phyloP scores from a whole-genome alignment of 2,888 invertebrate species.

The Lamellibrachia columna region DNA sequence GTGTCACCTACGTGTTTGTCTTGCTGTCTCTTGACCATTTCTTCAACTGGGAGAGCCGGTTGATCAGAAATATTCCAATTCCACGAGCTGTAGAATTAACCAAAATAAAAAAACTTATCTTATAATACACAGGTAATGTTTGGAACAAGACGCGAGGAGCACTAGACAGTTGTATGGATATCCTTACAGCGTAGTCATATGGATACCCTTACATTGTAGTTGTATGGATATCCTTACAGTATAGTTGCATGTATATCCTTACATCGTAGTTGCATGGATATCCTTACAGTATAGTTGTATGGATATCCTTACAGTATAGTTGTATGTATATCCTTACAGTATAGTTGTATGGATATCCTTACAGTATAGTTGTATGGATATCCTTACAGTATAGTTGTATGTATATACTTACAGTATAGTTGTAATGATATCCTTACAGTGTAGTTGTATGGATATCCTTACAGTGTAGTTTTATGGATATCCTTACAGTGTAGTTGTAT shows the following conservation, averaged over 20 bases:
- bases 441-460: not conserved
- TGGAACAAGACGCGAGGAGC: too few relatives aligned
- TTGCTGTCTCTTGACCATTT: constrained; percentile 67
- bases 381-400: not conserved
- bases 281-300: not conserved
- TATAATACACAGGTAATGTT: not conserved
- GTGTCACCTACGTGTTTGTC: constrained; percentile 57
- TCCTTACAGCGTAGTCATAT: not conserved
- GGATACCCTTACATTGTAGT: constrained; percentile 13
- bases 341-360: not conserved
- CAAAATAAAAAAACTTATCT: not conserved
- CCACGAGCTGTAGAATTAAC: constrained; percentile 70
- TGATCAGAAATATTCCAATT: constrained; percentile 87
- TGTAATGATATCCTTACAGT: not conserved
- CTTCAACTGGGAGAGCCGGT: constrained; percentile 91
- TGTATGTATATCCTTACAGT: not conserved
- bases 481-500: not conserved
- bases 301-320: constrained; percentile 8
- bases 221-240: not conserved
- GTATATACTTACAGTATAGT: constrained; percentile 4
- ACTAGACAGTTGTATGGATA: not conserved
- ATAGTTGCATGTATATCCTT: not conserved
- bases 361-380: not conserved
- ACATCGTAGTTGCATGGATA: not conserved
- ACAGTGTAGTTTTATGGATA: not conserved